Percentiles rank a stretch among this genome's conserved stretches.
phyloP scores from a whole-genome alignment of 2,797 vertebrate genomes.

The Pseudochromis fuscus region DNA sequence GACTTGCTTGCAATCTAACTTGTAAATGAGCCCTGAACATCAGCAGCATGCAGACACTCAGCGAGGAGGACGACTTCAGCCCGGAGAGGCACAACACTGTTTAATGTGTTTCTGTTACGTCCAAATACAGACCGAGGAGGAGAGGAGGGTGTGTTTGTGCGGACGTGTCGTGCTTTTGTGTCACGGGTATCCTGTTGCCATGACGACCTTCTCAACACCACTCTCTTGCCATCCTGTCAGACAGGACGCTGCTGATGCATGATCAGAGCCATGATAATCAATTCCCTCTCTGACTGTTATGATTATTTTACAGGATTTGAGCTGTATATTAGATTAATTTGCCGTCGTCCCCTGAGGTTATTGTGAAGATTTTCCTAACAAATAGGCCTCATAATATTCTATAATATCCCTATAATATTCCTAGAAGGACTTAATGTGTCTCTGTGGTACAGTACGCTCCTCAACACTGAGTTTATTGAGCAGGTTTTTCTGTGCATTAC shows the following conservation, averaged over 20 bases:
- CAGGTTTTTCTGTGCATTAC: conserved; percentile 20
- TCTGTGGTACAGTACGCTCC: conserved; percentile 21
- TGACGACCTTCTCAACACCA: conserved; percentile 52
- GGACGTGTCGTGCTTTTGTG: conserved; percentile 2
- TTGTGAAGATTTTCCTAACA: conserved; percentile 9
- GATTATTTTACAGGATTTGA: conserved; percentile 15
- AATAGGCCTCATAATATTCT: conserved; percentile 32
- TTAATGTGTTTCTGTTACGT: background rate
- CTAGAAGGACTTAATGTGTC: conserved; percentile 28
- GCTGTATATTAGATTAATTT: conserved; percentile 7
- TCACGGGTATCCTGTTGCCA: conserved; percentile 57
- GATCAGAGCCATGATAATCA: conserved; percentile 6
- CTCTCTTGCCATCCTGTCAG: conserved; percentile 29
- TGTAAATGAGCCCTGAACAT: conserved; percentile 37
- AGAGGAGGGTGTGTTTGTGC: background rate
- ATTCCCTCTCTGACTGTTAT: background rate
- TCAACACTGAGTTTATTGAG: conserved; percentile 38
- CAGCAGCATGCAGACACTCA: conserved; percentile 39
- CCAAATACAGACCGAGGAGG: background rate
- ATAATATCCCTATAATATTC: conserved; percentile 29
- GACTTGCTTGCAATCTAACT: too few species aligned
- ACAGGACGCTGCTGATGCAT: conserved; percentile 4
- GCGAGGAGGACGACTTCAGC: conserved; percentile 26
- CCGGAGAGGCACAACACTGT: conserved; percentile 33
- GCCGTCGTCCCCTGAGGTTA: background rate